Percentiles rank a stretch among this genome's conserved stretches.
Conservation (phyloP, 2,113 vertebrate species). For the Rhineura floridana region DNA sequence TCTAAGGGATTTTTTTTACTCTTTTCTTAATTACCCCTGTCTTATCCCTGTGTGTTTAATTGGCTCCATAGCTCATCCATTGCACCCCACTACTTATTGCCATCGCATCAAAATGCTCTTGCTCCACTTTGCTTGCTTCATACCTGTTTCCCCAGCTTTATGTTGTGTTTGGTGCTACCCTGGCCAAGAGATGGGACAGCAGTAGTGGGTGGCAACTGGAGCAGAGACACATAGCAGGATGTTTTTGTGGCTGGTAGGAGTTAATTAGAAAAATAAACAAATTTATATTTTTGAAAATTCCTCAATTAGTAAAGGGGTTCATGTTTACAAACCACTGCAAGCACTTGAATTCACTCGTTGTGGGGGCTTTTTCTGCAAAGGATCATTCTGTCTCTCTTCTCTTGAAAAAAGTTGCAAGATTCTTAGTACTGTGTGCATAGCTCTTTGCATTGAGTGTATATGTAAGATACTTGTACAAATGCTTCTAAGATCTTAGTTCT, state of each 20-base stretch:
- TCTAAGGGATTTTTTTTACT: background rate
- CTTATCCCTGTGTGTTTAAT: background rate
- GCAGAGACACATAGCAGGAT: conserved; percentile 1
- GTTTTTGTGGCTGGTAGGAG: conserved; percentile 26
- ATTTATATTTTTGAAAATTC: conserved; percentile 1
- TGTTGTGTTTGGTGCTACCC: background rate
- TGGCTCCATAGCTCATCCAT: background rate
- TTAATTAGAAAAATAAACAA: conserved; percentile 18
- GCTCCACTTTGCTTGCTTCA: background rate
- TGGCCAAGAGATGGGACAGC: background rate
- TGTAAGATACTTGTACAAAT: background rate
- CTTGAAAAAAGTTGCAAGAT: background rate
- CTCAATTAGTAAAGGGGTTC: background rate
- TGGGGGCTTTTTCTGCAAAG: background rate
- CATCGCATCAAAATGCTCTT: background rate
- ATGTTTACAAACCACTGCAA: background rate
- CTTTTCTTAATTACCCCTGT: background rate
- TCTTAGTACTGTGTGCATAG: background rate
- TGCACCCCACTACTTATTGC: background rate
- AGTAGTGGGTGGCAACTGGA: background rate
- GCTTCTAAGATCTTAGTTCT: background rate
- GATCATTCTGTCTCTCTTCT: background rate
- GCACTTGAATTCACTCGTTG: background rate
- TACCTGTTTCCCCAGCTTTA: background rate
- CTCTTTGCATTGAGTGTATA: background rate